Percentiles rank a stretch among this genome's conserved stretches.
These are phyloP conservation scores for Andinoacara biseriatus DNA, from an alignment of 2,113 vertebrate genomes.

Conservation along the genomic window DNA sequence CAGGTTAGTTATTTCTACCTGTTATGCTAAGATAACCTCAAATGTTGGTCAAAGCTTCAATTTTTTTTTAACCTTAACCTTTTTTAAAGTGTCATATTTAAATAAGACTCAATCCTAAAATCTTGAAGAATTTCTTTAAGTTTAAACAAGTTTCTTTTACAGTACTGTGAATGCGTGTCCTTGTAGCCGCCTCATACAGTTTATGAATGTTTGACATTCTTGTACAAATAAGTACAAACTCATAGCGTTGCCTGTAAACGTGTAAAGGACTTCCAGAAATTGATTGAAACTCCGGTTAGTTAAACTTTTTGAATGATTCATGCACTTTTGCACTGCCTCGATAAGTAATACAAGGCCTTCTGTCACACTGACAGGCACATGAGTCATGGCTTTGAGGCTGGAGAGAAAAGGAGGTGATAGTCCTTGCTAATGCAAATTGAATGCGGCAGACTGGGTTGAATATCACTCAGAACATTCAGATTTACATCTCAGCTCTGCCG, in stretches of 20 bases:
- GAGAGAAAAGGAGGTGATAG: slow-evolving; percentile 4
- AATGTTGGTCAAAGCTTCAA: no score
- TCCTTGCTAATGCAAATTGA: not conserved
- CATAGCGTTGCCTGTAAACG: not conserved
- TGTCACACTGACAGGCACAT: not conserved
- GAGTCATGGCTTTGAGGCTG: not conserved
- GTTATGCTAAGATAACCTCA: no score
- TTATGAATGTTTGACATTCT: not conserved
- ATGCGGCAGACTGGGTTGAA: not conserved
- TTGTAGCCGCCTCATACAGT: not conserved
- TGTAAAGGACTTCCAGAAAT: not conserved
- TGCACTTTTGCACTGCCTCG: not conserved
- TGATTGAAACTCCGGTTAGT: slow-evolving; percentile 1
- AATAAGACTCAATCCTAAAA: not conserved
- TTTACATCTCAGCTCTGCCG: not conserved
- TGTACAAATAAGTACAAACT: not conserved
- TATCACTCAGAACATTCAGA: not conserved
- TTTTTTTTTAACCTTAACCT: no score
- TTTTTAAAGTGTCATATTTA: no score
- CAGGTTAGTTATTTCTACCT: no score
- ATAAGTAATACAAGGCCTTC: not conserved
- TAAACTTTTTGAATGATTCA: not conserved
- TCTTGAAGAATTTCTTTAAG: not conserved
- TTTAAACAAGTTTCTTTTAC: not conserved
- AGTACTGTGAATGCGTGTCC: not conserved